phyloP scores from a whole-genome alignment of 2,888 invertebrate genomes.

The Ophion ellenae region DNA sequence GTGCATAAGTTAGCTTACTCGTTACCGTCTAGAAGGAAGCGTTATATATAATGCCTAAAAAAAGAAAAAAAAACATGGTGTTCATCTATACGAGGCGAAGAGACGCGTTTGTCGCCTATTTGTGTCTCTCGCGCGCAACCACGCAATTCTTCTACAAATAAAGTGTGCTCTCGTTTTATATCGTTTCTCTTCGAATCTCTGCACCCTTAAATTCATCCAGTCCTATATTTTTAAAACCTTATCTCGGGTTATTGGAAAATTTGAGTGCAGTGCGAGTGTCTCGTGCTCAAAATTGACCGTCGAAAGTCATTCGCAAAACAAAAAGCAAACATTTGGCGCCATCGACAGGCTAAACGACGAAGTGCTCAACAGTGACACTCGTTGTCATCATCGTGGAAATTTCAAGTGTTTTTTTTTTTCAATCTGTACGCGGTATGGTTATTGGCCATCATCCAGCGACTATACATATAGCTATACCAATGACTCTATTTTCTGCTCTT shows the following conservation, averaged over 20 bases:
- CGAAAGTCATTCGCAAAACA: constrained; percentile 11
- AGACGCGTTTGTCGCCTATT: constrained; percentile 62
- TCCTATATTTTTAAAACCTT: background rate
- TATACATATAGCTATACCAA: background rate
- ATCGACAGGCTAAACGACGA: background rate
- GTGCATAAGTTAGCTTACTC: constrained; percentile 76
- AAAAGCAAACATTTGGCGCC: background rate
- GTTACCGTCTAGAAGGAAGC: constrained; percentile 76
- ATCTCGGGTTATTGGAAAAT: constrained; percentile 12
- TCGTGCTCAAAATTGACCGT: background rate
- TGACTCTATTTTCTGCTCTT: background rate
- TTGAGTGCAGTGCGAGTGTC: background rate
- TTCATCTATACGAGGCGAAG: constrained; percentile 39
- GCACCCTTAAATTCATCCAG: constrained; percentile 32
- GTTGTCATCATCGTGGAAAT: background rate
- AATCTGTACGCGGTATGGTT: background rate
- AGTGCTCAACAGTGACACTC: background rate
- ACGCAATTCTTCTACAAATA: constrained; percentile 44
- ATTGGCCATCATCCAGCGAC: background rate
- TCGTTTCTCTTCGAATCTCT: background rate
- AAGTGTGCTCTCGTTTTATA: constrained; percentile 17
- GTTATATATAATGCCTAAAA: constrained; percentile 69
- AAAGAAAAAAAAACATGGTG: constrained; percentile 53
- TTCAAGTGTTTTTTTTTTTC: constrained; percentile 24
- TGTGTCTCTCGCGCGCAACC: constrained; percentile 48